Evolutionary conservation across 2,113 vertebrate genomes (phyloP).

Genomic region (Elephantulus edwardii): DNA sequence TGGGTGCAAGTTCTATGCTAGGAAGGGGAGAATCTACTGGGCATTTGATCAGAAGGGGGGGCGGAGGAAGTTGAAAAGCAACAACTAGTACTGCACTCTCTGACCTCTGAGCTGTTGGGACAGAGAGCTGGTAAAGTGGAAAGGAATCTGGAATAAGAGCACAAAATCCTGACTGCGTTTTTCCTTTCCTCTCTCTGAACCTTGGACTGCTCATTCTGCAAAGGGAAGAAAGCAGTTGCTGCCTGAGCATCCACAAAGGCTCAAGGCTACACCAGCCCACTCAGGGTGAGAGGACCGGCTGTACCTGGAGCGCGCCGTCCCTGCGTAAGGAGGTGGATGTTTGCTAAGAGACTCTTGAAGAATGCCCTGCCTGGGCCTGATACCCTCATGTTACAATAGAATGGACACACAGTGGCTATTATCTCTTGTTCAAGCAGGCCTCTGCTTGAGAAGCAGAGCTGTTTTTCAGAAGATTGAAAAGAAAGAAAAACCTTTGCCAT

Average conservation of each 20-base stretch:
- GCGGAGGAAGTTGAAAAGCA: neutral
- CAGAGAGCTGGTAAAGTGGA: neutral
- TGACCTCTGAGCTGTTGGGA: neutral
- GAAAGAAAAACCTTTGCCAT: neutral
- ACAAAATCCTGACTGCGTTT: neutral
- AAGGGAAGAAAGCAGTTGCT: neutral
- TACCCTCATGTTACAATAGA: neutral
- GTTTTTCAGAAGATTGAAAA: neutral
- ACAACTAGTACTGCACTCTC: neutral
- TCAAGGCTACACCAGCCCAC: neutral
- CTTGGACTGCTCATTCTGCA: neutral
- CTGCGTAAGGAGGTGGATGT: rapidly evolving
- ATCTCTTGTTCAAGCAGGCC: neutral
- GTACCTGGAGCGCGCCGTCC: neutral
- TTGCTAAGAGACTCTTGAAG: neutral
- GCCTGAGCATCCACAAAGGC: neutral
- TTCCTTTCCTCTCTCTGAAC: neutral
- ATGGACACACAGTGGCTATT: too few species aligned
- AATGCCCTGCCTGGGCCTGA: neutral
- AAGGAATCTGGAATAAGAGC: neutral
- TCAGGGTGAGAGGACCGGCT: neutral
- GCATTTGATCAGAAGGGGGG: neutral
- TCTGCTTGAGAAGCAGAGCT: neutral
- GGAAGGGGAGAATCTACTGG: neutral
- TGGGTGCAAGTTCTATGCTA: neutral